Conservation (phyloP, 2,888 invertebrate genomes). For the Dynastes maya region DNA sequence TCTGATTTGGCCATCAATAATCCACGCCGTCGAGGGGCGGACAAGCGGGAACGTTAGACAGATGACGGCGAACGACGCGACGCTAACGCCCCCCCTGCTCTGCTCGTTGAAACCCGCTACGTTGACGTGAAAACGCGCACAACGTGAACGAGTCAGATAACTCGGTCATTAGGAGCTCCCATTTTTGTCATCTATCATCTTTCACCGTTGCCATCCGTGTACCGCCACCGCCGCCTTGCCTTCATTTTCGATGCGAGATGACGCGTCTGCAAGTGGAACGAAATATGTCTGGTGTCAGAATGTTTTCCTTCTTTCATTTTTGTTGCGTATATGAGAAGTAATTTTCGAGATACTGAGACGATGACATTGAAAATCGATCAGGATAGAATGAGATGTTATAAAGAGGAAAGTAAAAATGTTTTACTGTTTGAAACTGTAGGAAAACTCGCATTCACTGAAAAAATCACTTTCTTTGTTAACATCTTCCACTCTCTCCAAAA, state of each 20-base stretch:
- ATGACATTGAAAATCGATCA: no score
- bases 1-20: slow-evolving; percentile 70
- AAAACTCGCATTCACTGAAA: no score
- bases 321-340: no score
- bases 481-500: no score
- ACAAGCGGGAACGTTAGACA: slow-evolving; percentile 50
- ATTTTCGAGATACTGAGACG: no score
- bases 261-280: neutral
- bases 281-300: neutral
- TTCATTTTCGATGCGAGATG: slow-evolving; percentile 11
- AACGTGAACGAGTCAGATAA: slow-evolving; percentile 64
- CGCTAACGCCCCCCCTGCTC: slow-evolving; percentile 59
- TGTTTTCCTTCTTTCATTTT: neutral
- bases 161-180: slow-evolving; percentile 67
- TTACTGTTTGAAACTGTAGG: no score
- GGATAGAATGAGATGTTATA: no score
- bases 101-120: slow-evolving; percentile 52
- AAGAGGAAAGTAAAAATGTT: no score
- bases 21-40: slow-evolving; percentile 58
- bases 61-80: slow-evolving; percentile 66
- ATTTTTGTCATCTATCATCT: slow-evolving; percentile 68
- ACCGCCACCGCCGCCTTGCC: neutral
- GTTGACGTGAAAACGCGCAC: slow-evolving; percentile 51
- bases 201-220: slow-evolving; percentile 29
- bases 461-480: no score